Conservation (phyloP, 2,888 invertebrate species). For the Eustalomyia histrio region DNA sequence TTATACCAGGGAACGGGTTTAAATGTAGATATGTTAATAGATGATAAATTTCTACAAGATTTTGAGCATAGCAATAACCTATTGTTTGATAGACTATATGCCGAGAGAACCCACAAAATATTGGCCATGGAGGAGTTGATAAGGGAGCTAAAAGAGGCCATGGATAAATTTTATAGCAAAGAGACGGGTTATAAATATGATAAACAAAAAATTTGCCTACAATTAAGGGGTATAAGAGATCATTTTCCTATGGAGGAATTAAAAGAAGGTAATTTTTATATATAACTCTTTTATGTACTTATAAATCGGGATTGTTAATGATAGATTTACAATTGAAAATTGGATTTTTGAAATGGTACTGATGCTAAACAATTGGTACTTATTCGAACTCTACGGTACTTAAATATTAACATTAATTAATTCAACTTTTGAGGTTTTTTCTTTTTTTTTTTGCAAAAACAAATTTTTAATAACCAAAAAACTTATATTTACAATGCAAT, state of each 20-base stretch:
- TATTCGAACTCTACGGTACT: no score
- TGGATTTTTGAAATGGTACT: no score
- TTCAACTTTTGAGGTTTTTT: no score
- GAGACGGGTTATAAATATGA: slow-evolving; percentile 70
- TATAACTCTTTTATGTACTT: no score
- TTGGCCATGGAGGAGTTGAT: slow-evolving; percentile 68
- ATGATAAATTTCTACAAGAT: slow-evolving; percentile 68
- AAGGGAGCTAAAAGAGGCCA: slow-evolving; percentile 68
- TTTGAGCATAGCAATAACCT: slow-evolving; percentile 69
- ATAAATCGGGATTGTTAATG: no score
- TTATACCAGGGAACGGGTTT: slow-evolving; percentile 67
- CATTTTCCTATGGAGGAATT: slow-evolving; percentile 58
- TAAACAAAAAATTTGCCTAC: slow-evolving; percentile 69
- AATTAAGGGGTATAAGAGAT: slow-evolving; percentile 67
- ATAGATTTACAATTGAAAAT: no score
- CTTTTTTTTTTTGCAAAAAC: no score
- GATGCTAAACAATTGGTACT: no score
- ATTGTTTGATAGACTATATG: slow-evolving; percentile 65
- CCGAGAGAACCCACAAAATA: slow-evolving; percentile 59
- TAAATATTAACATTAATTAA: no score
- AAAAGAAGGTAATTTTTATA: slow-evolving; percentile 48
- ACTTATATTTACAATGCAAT: no score
- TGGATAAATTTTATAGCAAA: slow-evolving; percentile 73
- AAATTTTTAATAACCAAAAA: no score
- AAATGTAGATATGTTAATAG: slow-evolving; percentile 59